Evolutionary conservation across 2,113 vertebrate genomes (phyloP).

Genomic region (Nibea albiflora): DNA sequence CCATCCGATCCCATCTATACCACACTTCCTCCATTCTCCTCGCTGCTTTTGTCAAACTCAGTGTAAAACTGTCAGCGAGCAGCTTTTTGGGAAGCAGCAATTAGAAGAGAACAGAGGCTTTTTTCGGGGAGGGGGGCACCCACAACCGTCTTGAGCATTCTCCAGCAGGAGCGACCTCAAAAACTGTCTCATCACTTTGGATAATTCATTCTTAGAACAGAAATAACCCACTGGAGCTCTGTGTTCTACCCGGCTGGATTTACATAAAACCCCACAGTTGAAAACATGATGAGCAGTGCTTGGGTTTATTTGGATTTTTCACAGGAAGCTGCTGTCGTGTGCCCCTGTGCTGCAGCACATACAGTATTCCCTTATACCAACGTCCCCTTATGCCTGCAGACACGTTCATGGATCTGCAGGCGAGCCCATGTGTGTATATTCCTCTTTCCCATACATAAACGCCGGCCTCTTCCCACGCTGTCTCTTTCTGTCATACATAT

Average conservation of each 20-base stretch:
- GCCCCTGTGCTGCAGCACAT: slow-evolving; percentile 2
- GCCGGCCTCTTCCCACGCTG: slow-evolving; percentile 28
- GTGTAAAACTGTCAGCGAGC: slow-evolving; percentile 55
- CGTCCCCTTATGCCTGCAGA: not conserved
- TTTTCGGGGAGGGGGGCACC: not conserved
- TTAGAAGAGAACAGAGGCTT: slow-evolving; percentile 56
- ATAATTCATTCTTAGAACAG: slow-evolving; percentile 50
- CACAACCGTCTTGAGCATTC: slow-evolving; percentile 34
- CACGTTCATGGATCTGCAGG: not conserved
- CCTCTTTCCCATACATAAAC: not conserved
- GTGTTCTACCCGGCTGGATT: slow-evolving; percentile 48
- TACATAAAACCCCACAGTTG: slow-evolving; percentile 33
- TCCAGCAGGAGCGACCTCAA: slow-evolving; percentile 50
- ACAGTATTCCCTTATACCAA: not conserved
- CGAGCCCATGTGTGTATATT: not conserved
- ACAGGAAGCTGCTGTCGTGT: not conserved
- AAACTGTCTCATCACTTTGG: slow-evolving; percentile 54
- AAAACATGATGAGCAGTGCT: slow-evolving; percentile 1
- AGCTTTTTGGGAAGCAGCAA: slow-evolving; percentile 61
- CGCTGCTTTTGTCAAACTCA: slow-evolving; percentile 50
- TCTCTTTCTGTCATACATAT: slow-evolving; percentile 31
- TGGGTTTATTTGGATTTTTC: slow-evolving; percentile 25
- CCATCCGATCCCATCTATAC: slow-evolving; percentile 26
- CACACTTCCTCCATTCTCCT: slow-evolving; percentile 40
- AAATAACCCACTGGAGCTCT: slow-evolving; percentile 54